Conservation (phyloP, 1,140 invertebrate genomes). For the Marisa cornuarietis region DNA sequence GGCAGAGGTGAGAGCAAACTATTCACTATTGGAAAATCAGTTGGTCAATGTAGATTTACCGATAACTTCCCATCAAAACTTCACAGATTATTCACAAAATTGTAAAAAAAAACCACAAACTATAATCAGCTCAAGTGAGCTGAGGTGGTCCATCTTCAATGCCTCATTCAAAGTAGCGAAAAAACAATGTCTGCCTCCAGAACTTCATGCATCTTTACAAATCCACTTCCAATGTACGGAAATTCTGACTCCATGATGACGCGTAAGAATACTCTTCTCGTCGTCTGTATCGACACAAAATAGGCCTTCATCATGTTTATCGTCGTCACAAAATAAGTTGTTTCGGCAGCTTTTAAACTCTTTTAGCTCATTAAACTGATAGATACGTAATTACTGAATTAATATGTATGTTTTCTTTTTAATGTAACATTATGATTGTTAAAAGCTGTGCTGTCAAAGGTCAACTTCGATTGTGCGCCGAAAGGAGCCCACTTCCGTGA, state of each 20-base stretch:
- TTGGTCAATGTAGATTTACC: background rate
- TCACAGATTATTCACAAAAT: background rate
- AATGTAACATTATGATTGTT: background rate
- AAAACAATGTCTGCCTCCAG: background rate
- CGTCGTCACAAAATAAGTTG: background rate
- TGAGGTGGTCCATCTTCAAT: background rate
- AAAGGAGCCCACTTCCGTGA: slow-evolving; percentile 19
- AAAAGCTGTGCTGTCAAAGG: slow-evolving; percentile 7
- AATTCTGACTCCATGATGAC: slow-evolving; percentile 14
- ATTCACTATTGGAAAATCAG: no score
- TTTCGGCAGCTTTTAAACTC: background rate
- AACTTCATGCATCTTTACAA: background rate
- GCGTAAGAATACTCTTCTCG: slow-evolving; percentile 13
- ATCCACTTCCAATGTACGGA: background rate
- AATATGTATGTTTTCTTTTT: background rate
- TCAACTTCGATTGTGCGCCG: background rate
- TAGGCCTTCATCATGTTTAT: background rate
- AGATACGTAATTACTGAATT: background rate
- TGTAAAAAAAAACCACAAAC: background rate
- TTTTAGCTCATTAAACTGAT: background rate
- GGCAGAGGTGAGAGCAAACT: background rate
- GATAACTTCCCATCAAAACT: background rate
- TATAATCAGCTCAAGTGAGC: background rate
- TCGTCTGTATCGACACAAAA: background rate
- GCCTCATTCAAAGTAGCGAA: background rate